These are phyloP conservation scores for Eira barbara DNA, from an alignment of 2,113 vertebrate genomes.

Conservation along the genomic window DNA sequence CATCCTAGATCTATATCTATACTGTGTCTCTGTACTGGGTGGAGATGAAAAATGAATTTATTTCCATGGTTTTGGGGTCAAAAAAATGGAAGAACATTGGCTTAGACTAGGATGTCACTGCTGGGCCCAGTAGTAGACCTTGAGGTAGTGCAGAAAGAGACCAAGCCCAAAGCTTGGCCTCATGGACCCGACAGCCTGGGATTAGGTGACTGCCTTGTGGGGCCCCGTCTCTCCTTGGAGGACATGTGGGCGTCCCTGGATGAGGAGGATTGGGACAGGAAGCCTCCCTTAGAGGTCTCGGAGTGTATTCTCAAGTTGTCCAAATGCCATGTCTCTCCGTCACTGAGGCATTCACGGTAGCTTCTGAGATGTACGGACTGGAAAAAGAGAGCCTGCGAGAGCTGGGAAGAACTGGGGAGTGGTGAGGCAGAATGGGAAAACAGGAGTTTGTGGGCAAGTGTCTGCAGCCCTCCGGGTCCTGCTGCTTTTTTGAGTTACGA, in stretches of 20 bases:
- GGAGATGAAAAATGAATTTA: not conserved
- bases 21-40: not conserved
- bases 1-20: not conserved
- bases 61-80: not conserved
- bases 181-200: not conserved
- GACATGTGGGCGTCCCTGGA: not conserved
- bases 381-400: not conserved
- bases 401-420: not conserved
- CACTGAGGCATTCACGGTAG: not conserved
- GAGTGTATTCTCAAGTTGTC: not conserved
- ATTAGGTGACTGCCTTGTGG: not conserved
- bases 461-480: rapidly evolving
- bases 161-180: not conserved
- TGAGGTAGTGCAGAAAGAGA: rapidly evolving
- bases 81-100: not conserved
- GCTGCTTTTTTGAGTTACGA: not conserved
- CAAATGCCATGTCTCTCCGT: not conserved
- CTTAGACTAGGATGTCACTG: no score
- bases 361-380: not conserved
- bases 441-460: not conserved
- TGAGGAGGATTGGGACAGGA: not conserved
- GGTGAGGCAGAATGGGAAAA: not conserved
- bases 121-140: no score
- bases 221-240: not conserved
- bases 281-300: no score